Evolutionary conservation across 92 coral and sea anemone genomes (phyloP).

Genomic region (Isaurus tuberculatus): DNA sequence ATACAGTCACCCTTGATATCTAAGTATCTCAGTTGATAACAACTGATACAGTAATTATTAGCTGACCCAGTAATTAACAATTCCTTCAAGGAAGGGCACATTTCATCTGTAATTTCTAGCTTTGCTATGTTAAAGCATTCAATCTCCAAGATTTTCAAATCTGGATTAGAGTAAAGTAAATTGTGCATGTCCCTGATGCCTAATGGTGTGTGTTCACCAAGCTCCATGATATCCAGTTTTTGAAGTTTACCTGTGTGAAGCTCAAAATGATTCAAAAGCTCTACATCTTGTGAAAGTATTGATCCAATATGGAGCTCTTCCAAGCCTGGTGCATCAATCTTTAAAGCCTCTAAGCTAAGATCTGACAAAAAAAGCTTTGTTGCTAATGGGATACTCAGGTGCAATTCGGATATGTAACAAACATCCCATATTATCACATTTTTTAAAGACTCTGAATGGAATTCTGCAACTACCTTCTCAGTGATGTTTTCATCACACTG

Average conservation of each 20-base stretch:
- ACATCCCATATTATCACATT: constrained; percentile 65
- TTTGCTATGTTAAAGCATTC: constrained; percentile 48
- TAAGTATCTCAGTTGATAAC: constrained; percentile 44
- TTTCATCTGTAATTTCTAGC: constrained; percentile 62
- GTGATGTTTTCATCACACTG: constrained; percentile 54
- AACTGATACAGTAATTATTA: constrained; percentile 26
- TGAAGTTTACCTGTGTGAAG: constrained; percentile 30
- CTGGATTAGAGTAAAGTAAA: constrained; percentile 34
- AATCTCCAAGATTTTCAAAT: constrained; percentile 44
- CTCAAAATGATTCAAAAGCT: constrained; percentile 2
- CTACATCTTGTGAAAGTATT: constrained; percentile 36
- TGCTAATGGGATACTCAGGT: constrained; percentile 48
- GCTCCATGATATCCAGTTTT: constrained; percentile 44
- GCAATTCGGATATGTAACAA: constrained; percentile 47
- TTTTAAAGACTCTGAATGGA: constrained; percentile 52
- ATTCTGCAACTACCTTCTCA: constrained; percentile 28
- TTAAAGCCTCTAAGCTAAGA: constrained; percentile 52
- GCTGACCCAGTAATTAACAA: constrained; percentile 53
- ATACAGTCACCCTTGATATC: constrained; percentile 64
- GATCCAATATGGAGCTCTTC: constrained; percentile 64
- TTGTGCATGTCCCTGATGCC: background rate
- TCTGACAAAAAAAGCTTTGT: constrained; percentile 62
- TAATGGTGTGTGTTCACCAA: background rate
- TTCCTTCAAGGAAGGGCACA: constrained; percentile 52
- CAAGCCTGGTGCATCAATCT: constrained; percentile 52